Base-by-base conservation (phyloP, 1,140 invertebrate species). In the Subanguina moxae region DNA sequence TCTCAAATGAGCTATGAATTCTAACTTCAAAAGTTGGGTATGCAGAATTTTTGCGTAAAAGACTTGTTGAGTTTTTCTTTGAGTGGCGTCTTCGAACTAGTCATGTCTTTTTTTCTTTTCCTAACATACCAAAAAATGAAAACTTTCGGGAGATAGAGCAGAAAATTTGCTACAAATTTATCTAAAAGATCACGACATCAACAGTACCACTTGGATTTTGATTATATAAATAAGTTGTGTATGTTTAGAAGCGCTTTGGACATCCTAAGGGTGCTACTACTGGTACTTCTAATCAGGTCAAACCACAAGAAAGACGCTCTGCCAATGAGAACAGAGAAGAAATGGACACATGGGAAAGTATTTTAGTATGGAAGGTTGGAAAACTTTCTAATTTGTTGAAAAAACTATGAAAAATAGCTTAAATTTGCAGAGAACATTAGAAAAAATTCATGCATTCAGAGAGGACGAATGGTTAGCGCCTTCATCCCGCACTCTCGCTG, bases 371-470 rank as follows among this genome's bases (percentile, higher is more conserved):
- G 62, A 64, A 64, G 62, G 62, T 64, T 38, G 32, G 32, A 38
- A 38, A 5, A 38, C 11, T 38, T 38, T 38, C 11, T 38, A 28
- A 28, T 7, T 5, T 7, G 57, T 65, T 65, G n/a, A n/a, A 61
- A 7, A 23, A 28, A 56, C 1, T 64, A 64, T 5, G 1, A 61
- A 19, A 25, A 19, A 27, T 5, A 57, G n/a, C 57, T 59, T 19
- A 19, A 64, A n/a, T 19, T 64, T 64, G 43, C 45, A 64, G 62
- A 64, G 45, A 38, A 21, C 45, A 23, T n/a, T 64, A 5, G 62
- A 64, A 62, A 64, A 64, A 28, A 63, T 64, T 64, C 62, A 64
- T 64, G 32, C 42, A 5, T 64, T 56, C 15, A 3, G 57, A 25
- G 38, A 64, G 27, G 32, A 64, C 3, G 42, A 56, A 13, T 64